Evolutionary conservation across 2,888 invertebrate genomes (phyloP).

Genomic region (Dicranocentrus wangi): DNA sequence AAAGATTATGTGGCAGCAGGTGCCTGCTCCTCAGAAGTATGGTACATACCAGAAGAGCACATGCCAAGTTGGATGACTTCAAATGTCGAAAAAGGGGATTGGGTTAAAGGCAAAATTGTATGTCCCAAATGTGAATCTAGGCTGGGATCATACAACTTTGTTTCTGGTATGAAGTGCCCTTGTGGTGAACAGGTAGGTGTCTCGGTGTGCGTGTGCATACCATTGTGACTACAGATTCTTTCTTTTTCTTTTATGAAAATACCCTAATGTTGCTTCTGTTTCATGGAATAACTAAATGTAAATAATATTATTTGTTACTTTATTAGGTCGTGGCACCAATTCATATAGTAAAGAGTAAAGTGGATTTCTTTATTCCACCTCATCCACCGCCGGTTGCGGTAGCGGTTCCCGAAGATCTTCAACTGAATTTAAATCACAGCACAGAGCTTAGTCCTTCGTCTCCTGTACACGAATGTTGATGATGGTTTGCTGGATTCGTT

Average conservation of each 20-base stretch:
- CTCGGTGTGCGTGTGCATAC: too few species aligned
- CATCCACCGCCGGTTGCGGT: not conserved
- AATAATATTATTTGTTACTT: too few species aligned
- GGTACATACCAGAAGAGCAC: constrained; percentile 79
- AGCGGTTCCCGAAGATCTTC: too few species aligned
- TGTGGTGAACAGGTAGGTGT: constrained; percentile 77
- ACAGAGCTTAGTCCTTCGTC: too few species aligned
- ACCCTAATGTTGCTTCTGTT: too few species aligned
- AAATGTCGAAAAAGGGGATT: constrained; percentile 78
- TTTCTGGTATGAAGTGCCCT: constrained; percentile 80
- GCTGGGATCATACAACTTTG: constrained; percentile 82
- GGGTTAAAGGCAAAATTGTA: constrained; percentile 82
- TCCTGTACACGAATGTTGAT: too few species aligned
- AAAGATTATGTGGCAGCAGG: not conserved
- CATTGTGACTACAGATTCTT: too few species aligned
- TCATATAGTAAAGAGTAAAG: constrained; percentile 80
- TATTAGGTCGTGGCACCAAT: constrained; percentile 78
- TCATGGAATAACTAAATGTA: too few species aligned
- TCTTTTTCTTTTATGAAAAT: too few species aligned
- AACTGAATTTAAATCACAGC: too few species aligned
- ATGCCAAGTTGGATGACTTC: constrained; percentile 79
- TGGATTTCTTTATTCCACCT: constrained; percentile 76
- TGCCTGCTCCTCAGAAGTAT: constrained; percentile 70
- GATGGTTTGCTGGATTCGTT: too few species aligned
- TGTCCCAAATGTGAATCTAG: constrained; percentile 79